Percentiles rank a stretch among this genome's conserved stretches.
These are phyloP conservation scores for Homarus americanus DNA, from an alignment of 1,140 invertebrate species.

Conservation along the genomic window DNA sequence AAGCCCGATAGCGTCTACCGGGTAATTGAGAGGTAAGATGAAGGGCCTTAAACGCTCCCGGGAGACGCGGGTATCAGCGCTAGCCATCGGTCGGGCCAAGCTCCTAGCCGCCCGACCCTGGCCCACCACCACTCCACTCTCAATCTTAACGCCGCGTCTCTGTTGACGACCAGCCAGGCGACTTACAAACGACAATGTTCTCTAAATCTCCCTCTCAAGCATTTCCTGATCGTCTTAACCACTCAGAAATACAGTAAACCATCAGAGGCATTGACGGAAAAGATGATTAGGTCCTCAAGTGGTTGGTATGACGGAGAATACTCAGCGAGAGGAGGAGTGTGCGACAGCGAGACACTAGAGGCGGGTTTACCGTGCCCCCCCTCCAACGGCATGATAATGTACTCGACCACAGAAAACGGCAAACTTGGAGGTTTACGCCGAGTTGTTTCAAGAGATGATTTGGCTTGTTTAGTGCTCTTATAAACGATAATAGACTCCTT, in stretches of 20 bases:
- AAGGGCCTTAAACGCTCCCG: slow-evolving; percentile 63
- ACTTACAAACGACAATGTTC: background rate
- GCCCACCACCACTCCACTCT: background rate
- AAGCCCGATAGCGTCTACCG: slow-evolving; percentile 57
- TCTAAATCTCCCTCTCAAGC: background rate
- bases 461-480: slow-evolving; percentile 2
- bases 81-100: slow-evolving; percentile 53
- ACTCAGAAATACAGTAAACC: no score
- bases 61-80: slow-evolving; percentile 36
- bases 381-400: background rate
- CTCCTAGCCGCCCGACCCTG: slow-evolving; percentile 4
- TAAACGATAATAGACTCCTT: slow-evolving; percentile 6
- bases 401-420: slow-evolving; percentile 11
- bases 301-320: no score
- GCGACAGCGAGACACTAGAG: no score
- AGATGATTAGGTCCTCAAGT: no score
- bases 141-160: background rate
- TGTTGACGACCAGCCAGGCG: no score
- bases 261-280: no score
- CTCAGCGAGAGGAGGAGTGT: no score
- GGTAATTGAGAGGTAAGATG: slow-evolving; percentile 71
- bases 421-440: background rate
- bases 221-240: background rate
- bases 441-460: slow-evolving; percentile 26
- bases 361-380: background rate